Conservation (phyloP, 2,113 vertebrate species). For the Salvelinus namaycush region DNA sequence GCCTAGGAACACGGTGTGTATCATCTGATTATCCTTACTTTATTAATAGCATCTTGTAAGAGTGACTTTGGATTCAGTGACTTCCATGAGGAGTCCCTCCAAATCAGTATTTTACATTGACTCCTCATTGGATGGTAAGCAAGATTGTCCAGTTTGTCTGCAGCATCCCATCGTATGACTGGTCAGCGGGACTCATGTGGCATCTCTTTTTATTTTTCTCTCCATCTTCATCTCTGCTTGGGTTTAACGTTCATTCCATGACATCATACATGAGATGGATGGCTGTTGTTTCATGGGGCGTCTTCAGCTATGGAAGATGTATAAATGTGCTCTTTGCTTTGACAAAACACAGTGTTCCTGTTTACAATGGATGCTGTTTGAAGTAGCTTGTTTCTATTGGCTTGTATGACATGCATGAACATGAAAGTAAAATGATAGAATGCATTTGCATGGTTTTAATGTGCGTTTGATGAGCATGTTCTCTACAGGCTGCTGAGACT, state of each 20-base stretch:
- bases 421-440: background rate
- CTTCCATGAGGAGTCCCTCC: conserved; percentile 28
- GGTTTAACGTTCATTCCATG: background rate
- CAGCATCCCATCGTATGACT: background rate
- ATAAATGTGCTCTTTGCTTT: background rate
- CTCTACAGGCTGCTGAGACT: background rate
- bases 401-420: background rate
- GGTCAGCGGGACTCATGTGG: background rate
- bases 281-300: background rate
- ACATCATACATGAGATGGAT: background rate
- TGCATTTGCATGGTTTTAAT: conserved; percentile 12
- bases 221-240: background rate
- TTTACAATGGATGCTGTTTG: too few relatives aligned
- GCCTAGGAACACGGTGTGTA: background rate
- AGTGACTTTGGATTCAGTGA: conserved; percentile 3
- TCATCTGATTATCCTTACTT: conserved; percentile 32
- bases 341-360: background rate
- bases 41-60: conserved; percentile 23
- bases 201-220: background rate
- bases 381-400: background rate
- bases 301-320: background rate
- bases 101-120: conserved; percentile 36
- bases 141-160: conserved; percentile 2
- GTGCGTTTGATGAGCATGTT: background rate
- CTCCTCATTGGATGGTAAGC: conserved; percentile 29